Evolutionary conservation across 2,888 invertebrate genomes (phyloP), one percentile per base, ranked within the genome.

Genomic region (Melangyna quadrimaculata): DNA sequence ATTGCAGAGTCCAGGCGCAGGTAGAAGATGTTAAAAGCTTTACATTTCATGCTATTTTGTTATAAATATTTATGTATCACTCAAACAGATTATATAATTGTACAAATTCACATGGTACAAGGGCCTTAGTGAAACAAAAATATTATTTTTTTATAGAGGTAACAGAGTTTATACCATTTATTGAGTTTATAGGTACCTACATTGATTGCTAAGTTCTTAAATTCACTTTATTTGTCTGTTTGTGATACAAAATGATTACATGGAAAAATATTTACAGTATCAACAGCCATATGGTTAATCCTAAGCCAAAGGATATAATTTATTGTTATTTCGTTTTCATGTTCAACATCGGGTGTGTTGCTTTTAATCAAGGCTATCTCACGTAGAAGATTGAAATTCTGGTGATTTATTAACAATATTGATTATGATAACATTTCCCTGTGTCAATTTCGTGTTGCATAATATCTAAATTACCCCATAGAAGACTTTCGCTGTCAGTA

Each of bases 371-470:
- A 61, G 37, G 40, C 61, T 40, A 61, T 61, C 24, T 61, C 37
- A 61, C 61, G 61, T 61, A 61, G 61, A 61, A 40, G 40, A 61
- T 40, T 61, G 61, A 40, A 61, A 22, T 24, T 61, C 17, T n/a
- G 61, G 37, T 61, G 24, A 61, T 61, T 61, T 61, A 61, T 61
- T 61, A 61, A 40, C 17, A 40, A 61, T 61, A 61, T 61, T 61
- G 61, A 61, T 61, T 61, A 40, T 61, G 61, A 61, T 61, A 40
- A 40, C 61, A 61, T 61, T n/a, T 61, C 9, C 9, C 8, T 35
- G 35, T 37, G 59, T 59, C 59, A 59, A 57, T 57, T 59, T 14
- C 35, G 22, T 35, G 19, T 59, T 59, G 59, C 35, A 59, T 59
- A 59, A 59, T 59, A 37, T 37, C 59, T 59, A 29, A 59, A 59